A percentile compares a stretch with the other conserved stretches of the same genome.
Conservation (phyloP, 2,797 vertebrate species). For the Gymnocypris eckloni region DNA sequence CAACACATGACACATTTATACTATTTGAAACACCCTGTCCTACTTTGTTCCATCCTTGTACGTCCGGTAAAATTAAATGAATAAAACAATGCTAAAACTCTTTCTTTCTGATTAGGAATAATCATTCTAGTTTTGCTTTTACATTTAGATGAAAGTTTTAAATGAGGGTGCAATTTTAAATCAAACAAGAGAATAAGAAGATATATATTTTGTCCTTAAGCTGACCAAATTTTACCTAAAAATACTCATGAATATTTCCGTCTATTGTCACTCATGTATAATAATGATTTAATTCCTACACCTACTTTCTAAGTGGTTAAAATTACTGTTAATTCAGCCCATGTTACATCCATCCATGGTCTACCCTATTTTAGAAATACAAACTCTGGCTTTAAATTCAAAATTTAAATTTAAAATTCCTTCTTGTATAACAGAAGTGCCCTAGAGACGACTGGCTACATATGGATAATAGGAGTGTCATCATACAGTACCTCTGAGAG, state of each 20-base stretch:
- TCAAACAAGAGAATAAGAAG: neutral
- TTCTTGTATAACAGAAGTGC: neutral
- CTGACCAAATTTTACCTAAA: neutral
- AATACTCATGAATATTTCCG: neutral
- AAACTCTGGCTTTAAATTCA: constrained; percentile 1
- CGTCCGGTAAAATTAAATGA: neutral
- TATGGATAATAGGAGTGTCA: neutral
- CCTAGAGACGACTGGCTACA: neutral
- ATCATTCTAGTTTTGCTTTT: neutral
- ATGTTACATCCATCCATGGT: neutral
- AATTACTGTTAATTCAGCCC: neutral
- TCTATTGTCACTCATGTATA: neutral
- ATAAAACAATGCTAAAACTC: neutral
- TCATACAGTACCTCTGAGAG: constrained; percentile 90
- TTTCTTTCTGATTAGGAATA: neutral
- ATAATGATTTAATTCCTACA: neutral
- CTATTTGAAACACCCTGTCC: neutral
- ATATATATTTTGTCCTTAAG: neutral
- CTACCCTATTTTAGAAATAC: neutral
- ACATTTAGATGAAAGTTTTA: neutral
- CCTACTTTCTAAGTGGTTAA: neutral
- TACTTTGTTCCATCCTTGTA: neutral
- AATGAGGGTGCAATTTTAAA: neutral
- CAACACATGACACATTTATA: neutral
- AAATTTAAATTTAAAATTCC: neutral